Evolutionary conservation across 2,797 vertebrate genomes (phyloP).

Genomic region (Syngnathus acus): DNA sequence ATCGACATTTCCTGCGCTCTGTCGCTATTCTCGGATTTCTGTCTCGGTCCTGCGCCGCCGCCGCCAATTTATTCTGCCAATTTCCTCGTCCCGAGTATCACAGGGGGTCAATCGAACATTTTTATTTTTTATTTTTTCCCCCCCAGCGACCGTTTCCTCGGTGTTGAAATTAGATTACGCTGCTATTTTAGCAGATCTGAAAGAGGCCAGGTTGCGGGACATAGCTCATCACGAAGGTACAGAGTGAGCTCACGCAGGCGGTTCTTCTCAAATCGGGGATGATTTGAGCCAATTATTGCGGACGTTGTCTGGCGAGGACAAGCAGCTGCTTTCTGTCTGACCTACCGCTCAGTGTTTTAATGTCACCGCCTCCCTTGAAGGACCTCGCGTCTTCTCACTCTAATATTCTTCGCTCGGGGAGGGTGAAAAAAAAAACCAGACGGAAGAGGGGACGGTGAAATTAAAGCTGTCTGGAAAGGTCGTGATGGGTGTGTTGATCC

Average conservation of each 20-base stretch:
- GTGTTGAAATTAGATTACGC: not conserved
- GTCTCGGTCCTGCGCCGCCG: constrained; percentile 28
- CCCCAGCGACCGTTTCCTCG: not conserved
- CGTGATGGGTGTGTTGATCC: constrained; percentile 1
- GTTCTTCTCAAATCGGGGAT: not conserved
- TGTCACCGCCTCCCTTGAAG: constrained; percentile 29
- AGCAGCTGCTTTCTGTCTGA: constrained; percentile 9
- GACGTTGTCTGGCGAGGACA: constrained; percentile 6
- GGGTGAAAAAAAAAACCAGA: constrained; percentile 10
- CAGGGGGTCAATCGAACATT: not conserved
- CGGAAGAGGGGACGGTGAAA: constrained; percentile 30
- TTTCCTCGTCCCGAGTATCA: constrained; percentile 29
- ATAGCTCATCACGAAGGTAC: not conserved
- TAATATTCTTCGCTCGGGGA: constrained; percentile 24
- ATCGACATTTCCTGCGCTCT: constrained; percentile 56
- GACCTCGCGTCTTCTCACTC: constrained; percentile 30
- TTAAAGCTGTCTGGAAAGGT: constrained; percentile 38
- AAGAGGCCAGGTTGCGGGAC: not conserved
- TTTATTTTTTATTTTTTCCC: not conserved
- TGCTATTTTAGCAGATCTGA: not conserved
- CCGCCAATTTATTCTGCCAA: constrained; percentile 37
- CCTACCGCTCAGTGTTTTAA: constrained; percentile 12
- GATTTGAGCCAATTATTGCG: constrained; percentile 1
- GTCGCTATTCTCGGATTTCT: constrained; percentile 53
- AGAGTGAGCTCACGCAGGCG: not conserved